These are phyloP conservation scores for Emberiza fucata DNA, from an alignment of 2,113 vertebrate species.

Conservation along the genomic window DNA sequence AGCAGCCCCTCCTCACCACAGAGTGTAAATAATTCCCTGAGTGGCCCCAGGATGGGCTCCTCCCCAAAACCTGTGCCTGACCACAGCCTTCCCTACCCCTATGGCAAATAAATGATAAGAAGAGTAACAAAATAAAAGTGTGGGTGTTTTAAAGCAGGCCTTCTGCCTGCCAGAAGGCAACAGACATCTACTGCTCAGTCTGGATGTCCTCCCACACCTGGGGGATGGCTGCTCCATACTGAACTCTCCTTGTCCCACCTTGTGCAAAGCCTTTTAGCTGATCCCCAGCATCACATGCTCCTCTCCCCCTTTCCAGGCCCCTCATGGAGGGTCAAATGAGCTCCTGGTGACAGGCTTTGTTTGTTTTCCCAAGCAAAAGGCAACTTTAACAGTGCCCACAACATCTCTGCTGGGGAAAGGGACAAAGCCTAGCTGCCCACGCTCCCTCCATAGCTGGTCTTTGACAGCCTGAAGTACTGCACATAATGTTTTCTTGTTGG, in stretches of 20 bases:
- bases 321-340: constrained; percentile 35
- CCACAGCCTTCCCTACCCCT: neutral
- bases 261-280: neutral
- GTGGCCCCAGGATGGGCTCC: neutral
- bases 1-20: rapidly evolving
- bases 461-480: neutral
- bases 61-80: neutral
- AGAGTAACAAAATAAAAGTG: neutral
- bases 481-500: neutral
- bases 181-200: neutral
- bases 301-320: neutral
- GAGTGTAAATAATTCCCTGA: neutral
- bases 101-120: neutral
- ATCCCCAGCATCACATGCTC: neutral
- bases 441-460: neutral
- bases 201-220: neutral
- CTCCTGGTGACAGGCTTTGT: neutral
- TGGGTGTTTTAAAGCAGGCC: neutral
- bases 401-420: constrained; percentile 45
- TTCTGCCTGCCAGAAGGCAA: neutral
- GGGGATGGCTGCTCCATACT: neutral
- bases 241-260: neutral
- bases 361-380: constrained; percentile 54
- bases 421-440: constrained; percentile 36
- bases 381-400: constrained; percentile 60